Percentiles rank a stretch among this genome's conserved stretches.
Conservation (phyloP, 2,113 vertebrate species). For the Protomyctophum bolini region DNA sequence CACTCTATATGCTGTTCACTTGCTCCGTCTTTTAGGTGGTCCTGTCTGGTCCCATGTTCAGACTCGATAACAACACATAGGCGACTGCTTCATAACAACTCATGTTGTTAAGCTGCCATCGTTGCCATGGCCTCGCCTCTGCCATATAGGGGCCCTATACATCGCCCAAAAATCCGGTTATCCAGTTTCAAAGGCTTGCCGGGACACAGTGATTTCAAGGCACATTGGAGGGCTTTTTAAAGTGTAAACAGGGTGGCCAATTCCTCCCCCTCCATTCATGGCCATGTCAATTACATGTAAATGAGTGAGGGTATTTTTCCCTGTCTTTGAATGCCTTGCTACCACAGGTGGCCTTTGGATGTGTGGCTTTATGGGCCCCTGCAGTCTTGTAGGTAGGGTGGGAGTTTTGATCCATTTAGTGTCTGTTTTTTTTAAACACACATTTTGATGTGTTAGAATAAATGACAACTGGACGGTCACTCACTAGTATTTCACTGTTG, state of each 20-base stretch:
- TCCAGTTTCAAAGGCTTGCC: slow-evolving; percentile 31
- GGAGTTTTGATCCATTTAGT: not conserved
- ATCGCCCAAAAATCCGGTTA: not conserved
- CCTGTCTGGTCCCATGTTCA: no score
- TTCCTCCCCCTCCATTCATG: not conserved
- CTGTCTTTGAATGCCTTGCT: slow-evolving; percentile 7
- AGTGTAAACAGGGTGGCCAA: not conserved
- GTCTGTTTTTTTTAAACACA: not conserved
- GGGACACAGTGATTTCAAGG: slow-evolving; percentile 19
- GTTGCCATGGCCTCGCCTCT: not conserved
- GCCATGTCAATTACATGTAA: slow-evolving; percentile 9
- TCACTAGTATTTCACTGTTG: no score
- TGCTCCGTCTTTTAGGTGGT: not conserved
- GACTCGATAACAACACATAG: no score
- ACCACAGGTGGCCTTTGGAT: slow-evolving; percentile 20
- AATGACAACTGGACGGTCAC: no score
- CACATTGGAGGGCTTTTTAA: slow-evolving; percentile 23
- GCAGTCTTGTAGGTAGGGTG: not conserved
- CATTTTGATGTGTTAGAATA: no score
- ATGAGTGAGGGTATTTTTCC: slow-evolving; percentile 4
- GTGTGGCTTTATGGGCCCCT: not conserved
- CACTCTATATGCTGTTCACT: not conserved
- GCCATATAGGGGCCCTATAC: not conserved
- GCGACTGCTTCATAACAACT: not conserved
- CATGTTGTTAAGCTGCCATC: not conserved